Percentiles rank a stretch among this genome's conserved stretches.
Evolutionary conservation across 2,113 vertebrate genomes (phyloP).

Genomic region (Tauraco erythrolophus): DNA sequence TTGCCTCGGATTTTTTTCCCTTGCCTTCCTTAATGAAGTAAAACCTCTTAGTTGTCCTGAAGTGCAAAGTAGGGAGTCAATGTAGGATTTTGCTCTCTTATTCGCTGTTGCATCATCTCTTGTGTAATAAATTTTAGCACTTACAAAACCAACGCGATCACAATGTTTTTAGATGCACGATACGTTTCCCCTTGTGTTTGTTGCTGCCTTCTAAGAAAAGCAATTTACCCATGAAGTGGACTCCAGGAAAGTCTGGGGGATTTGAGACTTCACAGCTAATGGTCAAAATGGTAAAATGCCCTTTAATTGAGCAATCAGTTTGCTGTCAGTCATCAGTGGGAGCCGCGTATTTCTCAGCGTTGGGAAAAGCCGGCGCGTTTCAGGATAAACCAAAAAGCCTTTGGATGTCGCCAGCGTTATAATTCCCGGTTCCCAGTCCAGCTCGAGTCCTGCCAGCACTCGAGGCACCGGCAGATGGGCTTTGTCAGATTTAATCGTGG

Average conservation of each 20-base stretch:
- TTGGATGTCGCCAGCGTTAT: background rate
- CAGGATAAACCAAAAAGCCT: background rate
- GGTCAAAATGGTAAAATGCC: background rate
- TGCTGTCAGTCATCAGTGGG: background rate
- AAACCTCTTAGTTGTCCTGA: constrained; percentile 52
- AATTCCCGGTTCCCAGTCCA: background rate
- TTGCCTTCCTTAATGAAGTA: constrained; percentile 28
- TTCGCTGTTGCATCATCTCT: constrained; percentile 41
- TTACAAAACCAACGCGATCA: background rate
- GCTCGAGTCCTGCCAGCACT: background rate
- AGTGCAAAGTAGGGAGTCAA: constrained; percentile 38
- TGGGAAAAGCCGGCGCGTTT: background rate
- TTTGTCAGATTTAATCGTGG: background rate
- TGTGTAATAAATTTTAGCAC: constrained; percentile 76
- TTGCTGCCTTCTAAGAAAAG: background rate
- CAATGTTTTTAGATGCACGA: constrained; percentile 32
- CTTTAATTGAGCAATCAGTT: background rate
- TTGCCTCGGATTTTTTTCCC: background rate
- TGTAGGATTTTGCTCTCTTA: constrained; percentile 61
- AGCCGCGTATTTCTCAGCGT: background rate
- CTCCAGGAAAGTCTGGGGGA: background rate
- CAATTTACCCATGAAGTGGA: background rate
- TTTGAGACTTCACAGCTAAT: background rate
- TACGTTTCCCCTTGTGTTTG: background rate
- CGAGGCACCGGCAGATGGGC: background rate